A percentile compares a stretch with the other conserved stretches of the same genome.
phyloP scores from a whole-genome alignment of 2,797 vertebrate genomes.

The Falco berigora region DNA sequence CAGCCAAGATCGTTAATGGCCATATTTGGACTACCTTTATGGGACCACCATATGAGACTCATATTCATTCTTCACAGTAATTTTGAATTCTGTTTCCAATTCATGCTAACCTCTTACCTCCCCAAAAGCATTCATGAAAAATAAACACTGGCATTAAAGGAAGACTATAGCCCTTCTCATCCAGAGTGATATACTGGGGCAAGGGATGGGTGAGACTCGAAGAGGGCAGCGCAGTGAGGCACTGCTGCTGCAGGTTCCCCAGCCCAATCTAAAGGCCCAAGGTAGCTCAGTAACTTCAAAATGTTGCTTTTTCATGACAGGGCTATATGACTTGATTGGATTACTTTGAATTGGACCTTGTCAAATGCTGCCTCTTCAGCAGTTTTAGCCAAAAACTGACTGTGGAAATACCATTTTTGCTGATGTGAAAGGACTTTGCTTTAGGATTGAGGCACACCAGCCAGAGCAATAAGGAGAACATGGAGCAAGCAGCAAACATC shows the following conservation, averaged over 20 bases:
- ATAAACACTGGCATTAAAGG: neutral
- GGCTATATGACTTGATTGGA: neutral
- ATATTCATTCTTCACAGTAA: neutral
- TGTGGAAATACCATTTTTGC: neutral
- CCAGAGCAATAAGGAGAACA: neutral
- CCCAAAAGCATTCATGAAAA: neutral
- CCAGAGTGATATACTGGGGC: neutral
- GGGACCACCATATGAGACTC: neutral
- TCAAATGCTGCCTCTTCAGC: neutral
- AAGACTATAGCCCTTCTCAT: neutral
- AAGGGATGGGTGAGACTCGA: neutral
- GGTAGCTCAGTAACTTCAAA: neutral
- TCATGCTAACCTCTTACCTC: neutral
- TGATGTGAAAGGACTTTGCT: neutral
- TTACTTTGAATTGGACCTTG: neutral
- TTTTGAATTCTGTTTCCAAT: slow-evolving; percentile 4
- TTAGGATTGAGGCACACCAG: neutral
- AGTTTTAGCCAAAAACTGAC: neutral
- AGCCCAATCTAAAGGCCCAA: neutral
- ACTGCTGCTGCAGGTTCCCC: neutral
- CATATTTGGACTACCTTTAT: neutral
- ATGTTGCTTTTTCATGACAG: neutral
- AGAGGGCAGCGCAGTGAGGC: neutral
- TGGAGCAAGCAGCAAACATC: neutral
- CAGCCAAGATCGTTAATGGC: neutral